phyloP scores from a whole-genome alignment of 2,113 vertebrate species.

The Alethe castanea region DNA sequence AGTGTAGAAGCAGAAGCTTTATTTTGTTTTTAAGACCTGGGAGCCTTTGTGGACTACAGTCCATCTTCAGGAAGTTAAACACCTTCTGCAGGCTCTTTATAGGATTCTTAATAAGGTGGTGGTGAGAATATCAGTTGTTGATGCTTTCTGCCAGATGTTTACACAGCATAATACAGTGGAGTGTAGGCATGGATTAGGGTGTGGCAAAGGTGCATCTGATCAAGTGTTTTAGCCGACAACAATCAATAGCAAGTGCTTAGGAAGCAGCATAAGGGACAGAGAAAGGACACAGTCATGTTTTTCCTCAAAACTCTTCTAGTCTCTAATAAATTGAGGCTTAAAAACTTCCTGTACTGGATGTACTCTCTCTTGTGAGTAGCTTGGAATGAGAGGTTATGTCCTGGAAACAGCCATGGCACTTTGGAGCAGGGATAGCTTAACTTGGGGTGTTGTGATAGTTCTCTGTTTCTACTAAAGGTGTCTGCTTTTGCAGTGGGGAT shows the following conservation, averaged over 20 bases:
- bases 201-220: background rate
- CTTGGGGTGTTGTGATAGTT: background rate
- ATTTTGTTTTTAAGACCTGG: background rate
- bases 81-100: background rate
- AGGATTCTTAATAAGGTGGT: background rate
- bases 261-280: background rate
- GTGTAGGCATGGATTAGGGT: background rate
- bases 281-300: background rate
- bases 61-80: background rate
- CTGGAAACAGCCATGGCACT: fast-evolving
- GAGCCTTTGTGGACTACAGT: background rate
- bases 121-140: background rate
- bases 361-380: background rate
- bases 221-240: background rate
- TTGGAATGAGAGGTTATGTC: background rate
- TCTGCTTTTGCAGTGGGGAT: background rate
- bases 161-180: background rate
- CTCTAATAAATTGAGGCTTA: background rate
- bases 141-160: slow-evolving; percentile 4
- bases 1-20: background rate
- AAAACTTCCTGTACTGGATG: background rate
- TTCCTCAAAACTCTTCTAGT: background rate
- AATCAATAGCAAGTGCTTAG: background rate
- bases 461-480: background rate
- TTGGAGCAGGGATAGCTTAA: background rate